A percentile compares a stretch with the other conserved stretches of the same genome.
These are phyloP conservation scores for Semnornis frantzii DNA, from an alignment of 2,113 vertebrate species.

Conservation along the genomic window DNA sequence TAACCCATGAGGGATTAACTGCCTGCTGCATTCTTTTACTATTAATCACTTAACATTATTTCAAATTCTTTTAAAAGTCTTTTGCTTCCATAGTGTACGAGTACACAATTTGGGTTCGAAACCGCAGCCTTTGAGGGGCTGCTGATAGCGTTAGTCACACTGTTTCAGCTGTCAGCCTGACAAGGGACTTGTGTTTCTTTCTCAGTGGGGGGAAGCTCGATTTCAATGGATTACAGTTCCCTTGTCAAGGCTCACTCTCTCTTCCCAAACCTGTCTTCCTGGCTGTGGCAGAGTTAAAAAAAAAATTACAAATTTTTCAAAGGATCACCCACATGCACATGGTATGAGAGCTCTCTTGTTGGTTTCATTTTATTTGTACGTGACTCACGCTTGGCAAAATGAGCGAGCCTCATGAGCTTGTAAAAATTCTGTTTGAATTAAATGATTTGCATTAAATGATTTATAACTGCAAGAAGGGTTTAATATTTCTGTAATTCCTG, in stretches of 20 bases:
- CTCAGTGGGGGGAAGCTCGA: neutral
- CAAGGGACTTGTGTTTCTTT: neutral
- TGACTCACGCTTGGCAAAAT: constrained; percentile 75
- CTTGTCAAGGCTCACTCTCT: neutral
- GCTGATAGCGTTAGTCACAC: neutral
- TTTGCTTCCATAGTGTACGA: neutral
- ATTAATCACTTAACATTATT: constrained; percentile 56
- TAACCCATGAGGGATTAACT: constrained; percentile 63
- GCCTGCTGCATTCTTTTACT: constrained; percentile 54
- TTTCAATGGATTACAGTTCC: neutral
- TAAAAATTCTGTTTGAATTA: constrained; percentile 65
- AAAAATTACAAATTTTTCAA: constrained; percentile 61
- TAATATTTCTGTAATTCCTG: constrained; percentile 64
- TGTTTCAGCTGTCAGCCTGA: rapidly evolving
- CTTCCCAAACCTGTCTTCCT: constrained; percentile 45
- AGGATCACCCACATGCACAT: constrained; percentile 68
- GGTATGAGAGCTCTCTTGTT: constrained; percentile 68
- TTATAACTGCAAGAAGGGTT: constrained; percentile 55
- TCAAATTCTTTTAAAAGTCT: neutral
- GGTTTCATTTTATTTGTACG: constrained; percentile 71
- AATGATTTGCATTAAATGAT: constrained; percentile 68
- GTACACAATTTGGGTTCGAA: neutral
- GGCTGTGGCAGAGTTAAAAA: constrained; percentile 58
- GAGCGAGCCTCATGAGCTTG: constrained; percentile 67
- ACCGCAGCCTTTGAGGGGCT: neutral